These are phyloP conservation scores for Myopa tessellatipennis DNA, from an alignment of 2,888 invertebrate species.

Conservation along the genomic window DNA sequence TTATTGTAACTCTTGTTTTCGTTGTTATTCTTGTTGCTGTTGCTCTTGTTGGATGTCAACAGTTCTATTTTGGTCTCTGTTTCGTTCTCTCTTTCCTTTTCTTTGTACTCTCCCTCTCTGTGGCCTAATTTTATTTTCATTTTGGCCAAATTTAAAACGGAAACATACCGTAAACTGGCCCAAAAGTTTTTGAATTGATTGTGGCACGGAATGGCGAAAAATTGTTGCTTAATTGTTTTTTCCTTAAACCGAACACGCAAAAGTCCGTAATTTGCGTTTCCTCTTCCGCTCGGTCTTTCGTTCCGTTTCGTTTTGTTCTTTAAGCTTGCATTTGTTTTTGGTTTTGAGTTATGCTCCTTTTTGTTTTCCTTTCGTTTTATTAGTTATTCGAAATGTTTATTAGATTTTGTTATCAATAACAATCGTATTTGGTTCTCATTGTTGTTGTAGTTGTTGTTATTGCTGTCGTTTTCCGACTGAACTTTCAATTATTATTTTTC, in stretches of 20 bases:
- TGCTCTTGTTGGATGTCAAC: neutral
- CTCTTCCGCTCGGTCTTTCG: neutral
- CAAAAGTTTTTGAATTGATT: slow-evolving; percentile 63
- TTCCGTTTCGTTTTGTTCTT: slow-evolving; percentile 8
- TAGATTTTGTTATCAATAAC: too few relatives aligned
- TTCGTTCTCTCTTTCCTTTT: neutral
- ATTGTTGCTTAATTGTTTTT: slow-evolving; percentile 43
- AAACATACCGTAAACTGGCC: slow-evolving; percentile 49
- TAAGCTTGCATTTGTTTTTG: slow-evolving; percentile 30
- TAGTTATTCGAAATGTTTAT: too few relatives aligned
- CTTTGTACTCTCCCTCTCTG: neutral
- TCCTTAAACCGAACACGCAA: slow-evolving; percentile 30
- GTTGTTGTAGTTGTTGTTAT: too few relatives aligned
- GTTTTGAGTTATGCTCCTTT: slow-evolving; percentile 32
- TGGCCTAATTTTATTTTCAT: too few relatives aligned
- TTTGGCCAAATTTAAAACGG: slow-evolving; percentile 40
- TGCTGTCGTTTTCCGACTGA: too few relatives aligned
- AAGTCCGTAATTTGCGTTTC: slow-evolving; percentile 28
- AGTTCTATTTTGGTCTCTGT: neutral
- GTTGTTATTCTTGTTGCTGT: neutral
- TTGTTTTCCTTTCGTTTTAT: slow-evolving; percentile 18
- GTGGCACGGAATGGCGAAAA: slow-evolving; percentile 49
- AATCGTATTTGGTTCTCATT: neutral
- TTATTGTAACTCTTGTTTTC: neutral
- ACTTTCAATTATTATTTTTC: too few relatives aligned